Conservation (phyloP, 2,113 vertebrate species). For the Amphilophus citrinellus region DNA sequence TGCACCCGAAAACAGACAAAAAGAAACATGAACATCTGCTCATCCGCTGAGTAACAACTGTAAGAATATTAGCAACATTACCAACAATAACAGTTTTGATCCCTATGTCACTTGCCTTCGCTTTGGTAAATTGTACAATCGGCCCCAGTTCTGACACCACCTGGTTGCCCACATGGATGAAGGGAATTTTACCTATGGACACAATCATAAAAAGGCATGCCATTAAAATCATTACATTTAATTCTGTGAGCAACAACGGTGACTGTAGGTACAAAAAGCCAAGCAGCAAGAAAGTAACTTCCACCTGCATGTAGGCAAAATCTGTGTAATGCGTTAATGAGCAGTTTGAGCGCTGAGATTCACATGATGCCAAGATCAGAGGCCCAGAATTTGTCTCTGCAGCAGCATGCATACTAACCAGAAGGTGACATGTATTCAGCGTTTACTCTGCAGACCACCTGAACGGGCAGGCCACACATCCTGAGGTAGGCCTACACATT, state of each 20-base stretch:
- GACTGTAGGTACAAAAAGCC: background rate
- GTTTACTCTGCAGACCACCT: conserved; percentile 84
- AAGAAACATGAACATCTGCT: background rate
- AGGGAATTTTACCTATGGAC: conserved; percentile 89
- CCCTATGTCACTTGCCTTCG: conserved; percentile 84
- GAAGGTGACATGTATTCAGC: conserved; percentile 98
- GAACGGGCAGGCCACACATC: conserved; percentile 81
- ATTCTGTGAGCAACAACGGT: background rate
- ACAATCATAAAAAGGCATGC: background rate
- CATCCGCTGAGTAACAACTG: background rate
- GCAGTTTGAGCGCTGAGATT: accelerated
- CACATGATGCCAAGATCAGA: background rate
- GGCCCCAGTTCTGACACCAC: conserved; percentile 96
- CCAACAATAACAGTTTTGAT: background rate
- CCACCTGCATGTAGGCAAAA: background rate
- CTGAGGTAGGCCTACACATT: conserved; percentile 77
- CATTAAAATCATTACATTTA: background rate
- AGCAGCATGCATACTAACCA: conserved; percentile 71
- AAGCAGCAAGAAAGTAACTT: background rate
- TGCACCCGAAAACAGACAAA: background rate
- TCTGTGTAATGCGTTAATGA: background rate
- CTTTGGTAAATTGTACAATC: conserved; percentile 98
- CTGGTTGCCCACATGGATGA: conserved; percentile 97
- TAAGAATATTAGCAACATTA: background rate
- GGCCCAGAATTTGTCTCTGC: background rate